Conservation (phyloP, 2,888 invertebrate species). For the Mantis religiosa region DNA sequence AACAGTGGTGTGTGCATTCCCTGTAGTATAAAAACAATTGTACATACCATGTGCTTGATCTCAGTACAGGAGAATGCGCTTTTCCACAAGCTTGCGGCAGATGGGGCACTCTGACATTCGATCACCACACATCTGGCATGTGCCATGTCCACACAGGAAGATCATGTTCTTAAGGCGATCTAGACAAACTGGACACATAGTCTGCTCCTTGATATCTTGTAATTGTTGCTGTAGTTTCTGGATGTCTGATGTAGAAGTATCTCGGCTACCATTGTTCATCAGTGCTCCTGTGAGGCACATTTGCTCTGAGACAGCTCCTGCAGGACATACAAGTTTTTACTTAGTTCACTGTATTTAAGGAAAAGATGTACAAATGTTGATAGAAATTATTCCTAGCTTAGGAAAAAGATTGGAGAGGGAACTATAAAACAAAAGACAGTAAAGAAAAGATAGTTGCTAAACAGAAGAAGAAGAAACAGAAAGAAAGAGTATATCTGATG, state of each 20-base stretch:
- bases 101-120: conserved; percentile 96
- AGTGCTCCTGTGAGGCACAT: conserved; percentile 41
- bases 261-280: conserved; percentile 65
- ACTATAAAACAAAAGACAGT: no score
- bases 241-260: conserved; percentile 70
- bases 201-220: conserved; percentile 98
- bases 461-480: no score
- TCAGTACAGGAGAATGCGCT: conserved; percentile 87
- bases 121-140: conserved; percentile 98
- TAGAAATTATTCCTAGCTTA: no score
- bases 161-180: conserved; percentile 98
- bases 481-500: no score
- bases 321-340: not conserved
- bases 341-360: not conserved
- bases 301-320: conserved; percentile 29
- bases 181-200: conserved; percentile 97
- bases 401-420: no score
- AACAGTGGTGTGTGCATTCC: no score
- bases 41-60: conserved; percentile 36
- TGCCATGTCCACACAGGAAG: conserved; percentile 95
- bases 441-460: no score
- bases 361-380: not conserved
- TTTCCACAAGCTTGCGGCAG: conserved; percentile 94
- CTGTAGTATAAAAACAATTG: not conserved
- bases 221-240: conserved; percentile 90